A percentile compares a stretch with the other conserved stretches of the same genome.
These are phyloP conservation scores for Microtus richardsoni DNA, from an alignment of 2,113 vertebrate species.

Conservation along the genomic window DNA sequence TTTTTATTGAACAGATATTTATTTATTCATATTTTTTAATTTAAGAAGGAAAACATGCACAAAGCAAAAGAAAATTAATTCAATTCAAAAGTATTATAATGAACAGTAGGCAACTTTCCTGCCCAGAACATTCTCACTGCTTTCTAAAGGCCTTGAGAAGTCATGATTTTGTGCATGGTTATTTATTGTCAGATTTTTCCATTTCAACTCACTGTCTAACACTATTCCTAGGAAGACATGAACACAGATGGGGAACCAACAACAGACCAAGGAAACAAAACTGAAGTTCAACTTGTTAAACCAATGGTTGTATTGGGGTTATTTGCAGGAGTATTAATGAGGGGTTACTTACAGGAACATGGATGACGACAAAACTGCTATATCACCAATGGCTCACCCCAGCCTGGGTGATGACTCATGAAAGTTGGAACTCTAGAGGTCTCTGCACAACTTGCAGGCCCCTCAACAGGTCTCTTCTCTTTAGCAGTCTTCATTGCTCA, in stretches of 20 bases:
- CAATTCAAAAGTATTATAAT: neutral
- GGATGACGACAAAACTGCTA: neutral
- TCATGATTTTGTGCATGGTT: neutral
- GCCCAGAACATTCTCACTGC: neutral
- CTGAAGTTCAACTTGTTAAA: neutral
- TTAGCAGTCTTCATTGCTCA: neutral
- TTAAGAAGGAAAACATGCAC: neutral
- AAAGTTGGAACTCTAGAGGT: neutral
- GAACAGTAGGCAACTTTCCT: neutral
- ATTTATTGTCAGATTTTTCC: neutral
- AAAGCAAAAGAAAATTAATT: neutral
- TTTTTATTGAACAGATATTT: neutral
- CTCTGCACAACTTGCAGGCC: neutral
- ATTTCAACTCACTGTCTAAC: too few relatives aligned
- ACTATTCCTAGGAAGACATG: neutral
- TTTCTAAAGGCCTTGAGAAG: neutral
- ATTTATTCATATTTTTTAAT: conserved; percentile 28
- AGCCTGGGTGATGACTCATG: neutral
- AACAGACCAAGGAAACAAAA: neutral
- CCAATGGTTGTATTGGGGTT: neutral
- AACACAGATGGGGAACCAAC: neutral
- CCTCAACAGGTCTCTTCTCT: neutral
- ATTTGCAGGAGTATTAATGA: neutral
- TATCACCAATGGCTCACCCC: neutral
- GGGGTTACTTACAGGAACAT: neutral